Evolutionary conservation across 2,113 vertebrate genomes (phyloP).

Genomic region (Podilymbus podiceps): DNA sequence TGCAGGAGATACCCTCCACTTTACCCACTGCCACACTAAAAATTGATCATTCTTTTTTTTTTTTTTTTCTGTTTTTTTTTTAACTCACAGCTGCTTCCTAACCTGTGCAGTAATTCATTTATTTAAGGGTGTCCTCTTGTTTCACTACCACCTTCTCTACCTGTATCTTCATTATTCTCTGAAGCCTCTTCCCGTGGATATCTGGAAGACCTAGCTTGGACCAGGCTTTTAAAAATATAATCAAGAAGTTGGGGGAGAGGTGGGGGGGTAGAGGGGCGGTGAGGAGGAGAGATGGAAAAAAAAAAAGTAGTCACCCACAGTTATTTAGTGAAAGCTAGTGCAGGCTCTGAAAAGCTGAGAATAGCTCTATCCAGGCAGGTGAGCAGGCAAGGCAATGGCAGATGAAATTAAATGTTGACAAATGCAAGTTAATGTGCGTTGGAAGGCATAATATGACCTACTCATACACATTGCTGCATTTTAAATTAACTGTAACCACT

Average conservation of each 20-base stretch:
- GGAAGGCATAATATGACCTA: conserved; percentile 26
- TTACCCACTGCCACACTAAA: neutral
- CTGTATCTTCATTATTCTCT: neutral
- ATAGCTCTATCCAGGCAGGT: conserved; percentile 12
- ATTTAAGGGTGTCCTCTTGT: neutral
- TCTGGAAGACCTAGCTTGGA: neutral
- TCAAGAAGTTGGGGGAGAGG: too few relatives aligned
- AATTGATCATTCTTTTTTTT: neutral
- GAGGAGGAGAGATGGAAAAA: neutral
- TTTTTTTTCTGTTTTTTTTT: neutral
- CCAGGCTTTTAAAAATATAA: neutral
- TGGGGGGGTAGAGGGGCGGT: too few relatives aligned
- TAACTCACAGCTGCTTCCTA: neutral
- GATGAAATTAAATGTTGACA: conserved; percentile 62
- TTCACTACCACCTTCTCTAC: neutral
- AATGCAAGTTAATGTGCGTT: conserved; percentile 52
- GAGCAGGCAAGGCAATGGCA: conserved; percentile 18
- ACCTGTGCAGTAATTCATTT: neutral
- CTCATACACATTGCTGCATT: conserved; percentile 42
- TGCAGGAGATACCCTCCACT: neutral
- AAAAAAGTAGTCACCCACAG: neutral
- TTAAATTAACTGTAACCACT: conserved; percentile 54
- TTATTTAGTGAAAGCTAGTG: neutral
- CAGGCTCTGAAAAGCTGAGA: neutral
- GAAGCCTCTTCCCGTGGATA: too few relatives aligned